Percentiles rank a stretch among this genome's conserved stretches.
phyloP scores from a whole-genome alignment of 1,140 invertebrate species.

The Gonioctena quinquepunctata region DNA sequence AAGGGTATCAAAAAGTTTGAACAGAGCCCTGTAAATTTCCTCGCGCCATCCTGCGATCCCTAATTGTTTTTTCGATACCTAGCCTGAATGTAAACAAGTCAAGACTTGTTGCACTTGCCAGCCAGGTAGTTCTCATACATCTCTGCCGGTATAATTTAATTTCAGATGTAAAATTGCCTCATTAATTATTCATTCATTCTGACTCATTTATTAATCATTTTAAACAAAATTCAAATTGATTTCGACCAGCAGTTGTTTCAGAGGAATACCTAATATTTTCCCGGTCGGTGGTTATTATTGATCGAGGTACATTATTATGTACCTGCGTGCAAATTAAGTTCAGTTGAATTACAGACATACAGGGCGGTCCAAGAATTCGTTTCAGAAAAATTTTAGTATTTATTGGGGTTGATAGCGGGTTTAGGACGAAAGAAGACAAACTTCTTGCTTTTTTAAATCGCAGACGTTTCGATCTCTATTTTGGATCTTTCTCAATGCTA shows the following conservation, averaged over 20 bases:
- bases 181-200: slow-evolving; percentile 8
- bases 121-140: slow-evolving; percentile 4
- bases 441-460: too few species aligned
- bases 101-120: not conserved
- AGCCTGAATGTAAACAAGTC: not conserved
- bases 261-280: not conserved
- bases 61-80: not conserved
- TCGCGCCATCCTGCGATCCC: not conserved
- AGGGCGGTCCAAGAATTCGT: too few species aligned
- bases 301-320: not conserved
- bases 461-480: too few species aligned
- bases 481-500: too few species aligned
- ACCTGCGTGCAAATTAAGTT: too few species aligned
- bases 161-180: slow-evolving; percentile 4
- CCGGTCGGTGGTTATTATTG: not conserved
- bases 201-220: slow-evolving; percentile 5
- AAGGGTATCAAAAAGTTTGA: too few species aligned
- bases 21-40: not conserved
- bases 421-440: too few species aligned
- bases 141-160: slow-evolving; percentile 1
- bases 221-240: slow-evolving; percentile 10
- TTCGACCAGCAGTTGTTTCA: not conserved
- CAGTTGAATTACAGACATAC: too few species aligned
- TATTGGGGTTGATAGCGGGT: too few species aligned
- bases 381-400: too few species aligned